Percentiles rank a stretch among this genome's conserved stretches.
These are phyloP conservation scores for Rhynchomys soricoides DNA, from an alignment of 2,113 vertebrate genomes.

Conservation along the genomic window DNA sequence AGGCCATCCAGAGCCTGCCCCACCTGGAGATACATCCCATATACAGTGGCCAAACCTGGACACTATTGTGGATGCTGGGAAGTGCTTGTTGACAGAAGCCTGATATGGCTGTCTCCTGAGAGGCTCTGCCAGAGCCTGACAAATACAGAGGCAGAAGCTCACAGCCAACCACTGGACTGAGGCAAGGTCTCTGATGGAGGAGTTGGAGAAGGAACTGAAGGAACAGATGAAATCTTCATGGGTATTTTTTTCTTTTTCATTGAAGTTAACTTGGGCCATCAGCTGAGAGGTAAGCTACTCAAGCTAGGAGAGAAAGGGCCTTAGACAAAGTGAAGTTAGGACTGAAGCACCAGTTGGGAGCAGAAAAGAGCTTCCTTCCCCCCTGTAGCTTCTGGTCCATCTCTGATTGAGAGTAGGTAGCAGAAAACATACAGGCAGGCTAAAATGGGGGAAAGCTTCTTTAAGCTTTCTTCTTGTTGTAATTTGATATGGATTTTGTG, in stretches of 20 bases:
- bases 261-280: constrained; percentile 35
- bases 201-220: no score
- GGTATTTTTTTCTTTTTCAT: constrained; percentile 25
- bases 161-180: no score
- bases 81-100: no score
- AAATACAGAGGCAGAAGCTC: no score
- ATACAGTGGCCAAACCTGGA: no score
- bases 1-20: no score
- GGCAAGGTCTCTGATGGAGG: no score
- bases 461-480: background rate
- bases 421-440: background rate
- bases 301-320: background rate
- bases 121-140: no score
- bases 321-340: background rate
- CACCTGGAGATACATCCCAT: no score
- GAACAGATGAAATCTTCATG: constrained; percentile 44
- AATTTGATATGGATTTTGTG: background rate
- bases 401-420: background rate
- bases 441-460: background rate
- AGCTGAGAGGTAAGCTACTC: constrained; percentile 47
- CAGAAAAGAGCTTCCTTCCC: background rate
- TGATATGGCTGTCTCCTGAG: no score
- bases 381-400: background rate
- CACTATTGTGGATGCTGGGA: no score
- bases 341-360: background rate